Percentiles rank a stretch among this genome's conserved stretches.
These are phyloP conservation scores for Popillia japonica DNA, from an alignment of 1,140 invertebrate genomes.

Conservation along the genomic window DNA sequence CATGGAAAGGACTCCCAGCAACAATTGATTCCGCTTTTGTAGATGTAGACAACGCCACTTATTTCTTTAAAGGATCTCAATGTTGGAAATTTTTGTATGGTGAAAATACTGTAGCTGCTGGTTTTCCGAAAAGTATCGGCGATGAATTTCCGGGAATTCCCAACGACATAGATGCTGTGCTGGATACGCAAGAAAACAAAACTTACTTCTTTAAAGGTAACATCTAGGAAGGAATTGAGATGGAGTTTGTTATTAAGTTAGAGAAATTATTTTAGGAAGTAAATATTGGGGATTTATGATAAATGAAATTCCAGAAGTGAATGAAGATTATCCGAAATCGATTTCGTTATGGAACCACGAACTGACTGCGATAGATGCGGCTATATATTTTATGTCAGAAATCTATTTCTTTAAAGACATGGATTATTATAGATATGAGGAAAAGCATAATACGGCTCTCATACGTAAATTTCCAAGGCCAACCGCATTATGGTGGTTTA, in stretches of 20 bases:
- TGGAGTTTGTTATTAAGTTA: background rate
- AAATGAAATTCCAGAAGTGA: background rate
- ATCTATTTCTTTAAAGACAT: background rate
- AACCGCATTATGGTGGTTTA: conserved; percentile 1
- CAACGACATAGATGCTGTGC: background rate
- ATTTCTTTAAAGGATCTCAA: background rate
- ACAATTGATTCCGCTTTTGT: background rate
- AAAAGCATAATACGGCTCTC: background rate
- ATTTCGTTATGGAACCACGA: background rate
- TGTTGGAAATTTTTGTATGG: background rate
- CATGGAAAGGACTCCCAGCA: background rate
- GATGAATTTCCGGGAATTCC: conserved; percentile 14
- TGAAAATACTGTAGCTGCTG: background rate
- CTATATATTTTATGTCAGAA: background rate
- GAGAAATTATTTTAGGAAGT: background rate
- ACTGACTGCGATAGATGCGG: background rate
- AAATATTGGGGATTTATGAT: background rate
- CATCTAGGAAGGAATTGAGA: too few species aligned
- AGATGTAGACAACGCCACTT: background rate
- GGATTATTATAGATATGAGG: background rate
- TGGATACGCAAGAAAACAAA: background rate
- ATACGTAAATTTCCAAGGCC: background rate
- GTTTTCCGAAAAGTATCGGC: background rate
- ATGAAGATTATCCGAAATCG: background rate
- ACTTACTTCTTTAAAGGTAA: conserved; percentile 1